Evolutionary conservation across 1,140 invertebrate species (phyloP), one percentile per base, ranked within the genome.

Genomic region (Drosophila sproati): DNA sequence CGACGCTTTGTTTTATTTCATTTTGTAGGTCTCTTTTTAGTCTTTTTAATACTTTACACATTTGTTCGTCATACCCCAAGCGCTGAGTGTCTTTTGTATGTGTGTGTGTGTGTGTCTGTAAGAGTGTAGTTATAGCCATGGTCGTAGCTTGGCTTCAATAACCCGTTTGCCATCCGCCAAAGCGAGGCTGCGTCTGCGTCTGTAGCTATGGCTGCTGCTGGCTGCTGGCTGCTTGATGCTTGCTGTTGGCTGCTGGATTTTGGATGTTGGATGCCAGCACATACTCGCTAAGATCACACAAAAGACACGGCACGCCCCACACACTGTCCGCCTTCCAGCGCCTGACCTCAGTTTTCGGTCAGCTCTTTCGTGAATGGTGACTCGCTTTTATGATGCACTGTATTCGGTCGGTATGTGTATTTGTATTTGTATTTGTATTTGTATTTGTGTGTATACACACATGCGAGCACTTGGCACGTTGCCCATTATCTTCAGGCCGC

Each of bases 131-230:
- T 72, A 59, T 70, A 71, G 63, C 67, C 73, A 34, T 69, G 64
- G 56, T 79, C 76, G 82, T 57, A 73, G 45, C 59, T 82, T 67
- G 77, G 77, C 77, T 87, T 73, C 64, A 5, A 68, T 54, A 74
- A 74, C 85, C 85, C 76, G 85, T 89, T 89, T 85, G 80, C 85
- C 85, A 85, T 89, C 85, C 85, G 85, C 85, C 85, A 89, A 89
- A 89, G 74, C 80, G 77, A 89, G 74, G 71, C 78, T 75, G 60
- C 31, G 56, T 52, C 80, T 57, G 59, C 56, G 50, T 32, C 68
- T 70, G 7, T 20, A 47, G 0, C 20, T 20, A 20, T 20, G 20
- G 20, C 20, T 20, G 12, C 50, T 52, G 47, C 10, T 29, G 64
- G 29, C 66, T 54, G 52, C 28, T 60, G 73, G 78, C 69, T 75